Evolutionary conservation across 2,113 vertebrate species (phyloP).

Genomic region (Lampris megalopsis): DNA sequence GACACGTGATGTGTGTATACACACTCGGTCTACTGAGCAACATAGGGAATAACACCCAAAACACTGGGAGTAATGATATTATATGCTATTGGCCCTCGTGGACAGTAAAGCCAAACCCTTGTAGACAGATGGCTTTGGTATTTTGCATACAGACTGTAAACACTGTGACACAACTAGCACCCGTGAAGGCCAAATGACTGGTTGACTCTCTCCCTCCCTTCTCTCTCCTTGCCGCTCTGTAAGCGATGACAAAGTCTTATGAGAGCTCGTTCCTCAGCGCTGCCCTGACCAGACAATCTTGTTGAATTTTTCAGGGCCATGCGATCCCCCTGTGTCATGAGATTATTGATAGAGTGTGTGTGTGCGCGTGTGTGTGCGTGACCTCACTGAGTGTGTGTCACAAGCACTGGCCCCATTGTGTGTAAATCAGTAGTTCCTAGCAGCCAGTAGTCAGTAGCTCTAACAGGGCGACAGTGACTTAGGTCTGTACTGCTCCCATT

Average conservation of each 20-base stretch:
- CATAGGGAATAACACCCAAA: no score
- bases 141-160: not conserved
- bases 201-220: not conserved
- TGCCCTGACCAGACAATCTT: slow-evolving; percentile 51
- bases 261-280: slow-evolving; percentile 19
- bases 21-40: no score
- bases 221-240: not conserved
- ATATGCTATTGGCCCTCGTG: no score
- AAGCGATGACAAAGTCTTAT: slow-evolving; percentile 55
- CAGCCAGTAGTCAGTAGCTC: not conserved
- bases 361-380: slow-evolving; percentile 32
- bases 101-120: no score
- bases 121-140: not conserved
- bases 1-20: no score
- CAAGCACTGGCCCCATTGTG: slow-evolving; percentile 11
- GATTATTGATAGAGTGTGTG: slow-evolving; percentile 68
- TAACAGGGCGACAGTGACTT: not conserved
- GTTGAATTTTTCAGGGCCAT: slow-evolving; percentile 82
- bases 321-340: slow-evolving; percentile 66
- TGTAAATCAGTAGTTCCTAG: slow-evolving; percentile 19
- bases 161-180: not conserved
- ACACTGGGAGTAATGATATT: no score
- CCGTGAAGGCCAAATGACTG: not conserved
- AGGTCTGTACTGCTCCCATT: slow-evolving; percentile 3
- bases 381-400: slow-evolving; percentile 9